phyloP scores from a whole-genome alignment of 1,140 invertebrate genomes.

The Ips nitidus region DNA sequence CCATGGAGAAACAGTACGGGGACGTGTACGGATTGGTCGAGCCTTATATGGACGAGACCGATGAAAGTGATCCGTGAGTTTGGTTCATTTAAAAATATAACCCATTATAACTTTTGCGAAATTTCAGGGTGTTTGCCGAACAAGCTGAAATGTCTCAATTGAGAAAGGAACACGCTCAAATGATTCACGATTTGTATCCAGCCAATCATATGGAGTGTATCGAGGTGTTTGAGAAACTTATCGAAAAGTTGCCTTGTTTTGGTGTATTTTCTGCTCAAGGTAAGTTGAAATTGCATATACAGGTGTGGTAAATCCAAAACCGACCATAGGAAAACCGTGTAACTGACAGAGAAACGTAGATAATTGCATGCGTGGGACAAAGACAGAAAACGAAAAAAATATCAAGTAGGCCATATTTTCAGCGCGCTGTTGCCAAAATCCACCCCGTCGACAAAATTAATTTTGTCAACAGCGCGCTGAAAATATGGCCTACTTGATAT shows the following conservation, averaged over 20 bases:
- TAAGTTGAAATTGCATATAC: not conserved
- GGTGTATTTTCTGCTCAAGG: slow-evolving; percentile 66
- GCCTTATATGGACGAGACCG: slow-evolving; percentile 8
- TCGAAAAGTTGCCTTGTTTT: slow-evolving; percentile 71
- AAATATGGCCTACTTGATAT: no score
- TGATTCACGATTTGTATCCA: slow-evolving; percentile 80
- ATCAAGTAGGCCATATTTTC: no score
- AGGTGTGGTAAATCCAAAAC: no score
- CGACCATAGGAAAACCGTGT: no score
- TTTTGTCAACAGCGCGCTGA: no score
- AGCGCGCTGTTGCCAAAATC: no score
- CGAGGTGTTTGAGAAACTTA: slow-evolving; percentile 76
- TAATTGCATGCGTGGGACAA: no score
- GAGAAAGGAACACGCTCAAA: slow-evolving; percentile 72
- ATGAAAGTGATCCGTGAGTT: slow-evolving; percentile 9
- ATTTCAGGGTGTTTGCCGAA: slow-evolving; percentile 60
- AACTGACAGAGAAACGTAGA: no score
- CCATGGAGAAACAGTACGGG: slow-evolving; percentile 71
- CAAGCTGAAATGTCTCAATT: slow-evolving; percentile 68
- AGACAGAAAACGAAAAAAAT: no score
- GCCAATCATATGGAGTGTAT: slow-evolving; percentile 82
- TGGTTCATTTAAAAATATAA: not conserved
- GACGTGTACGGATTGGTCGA: slow-evolving; percentile 66
- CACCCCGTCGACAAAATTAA: no score
- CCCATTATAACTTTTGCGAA: not conserved